Evolutionary conservation across 1,140 invertebrate genomes (phyloP), one percentile per base, ranked within the genome.

Genomic region (Drosophila bipectinata): DNA sequence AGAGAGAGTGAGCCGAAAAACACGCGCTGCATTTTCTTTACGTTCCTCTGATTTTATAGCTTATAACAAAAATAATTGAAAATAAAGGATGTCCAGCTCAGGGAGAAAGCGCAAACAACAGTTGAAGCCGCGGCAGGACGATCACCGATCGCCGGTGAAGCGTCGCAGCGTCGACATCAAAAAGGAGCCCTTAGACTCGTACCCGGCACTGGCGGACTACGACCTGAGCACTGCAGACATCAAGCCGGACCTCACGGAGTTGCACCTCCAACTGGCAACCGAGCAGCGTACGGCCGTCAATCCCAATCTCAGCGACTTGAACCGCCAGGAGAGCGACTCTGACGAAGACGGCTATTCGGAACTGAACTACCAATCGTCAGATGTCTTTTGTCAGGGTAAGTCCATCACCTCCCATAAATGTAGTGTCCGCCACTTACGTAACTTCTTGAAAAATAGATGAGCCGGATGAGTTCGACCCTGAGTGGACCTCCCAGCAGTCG

Each of bases 271-370:
- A 32, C 45, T 82, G 54, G 79, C 69, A 6, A 59, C 47, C 9
- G 59, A 37, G 59, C 62, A 24, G 58, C 61, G 52, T n/a, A 14
- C 18, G 18, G 30, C 32, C 44, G 53, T 14, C 58, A 61, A 9
- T 21, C 28, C n/a, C 5, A 37, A 8, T 26, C 24, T 54, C 8
- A 10, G 8, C 2, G 74, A 81, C 4, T 24, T 78, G 15, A 77
- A 89, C 3, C 24, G 59, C 15, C 80, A 89, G 37, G 76, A 85
- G 61, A 89, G 87, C 47, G 84, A 89, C 32, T 85, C 80, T 1
- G 84, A 89, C 30, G 84, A 89, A 10, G 84, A 89, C 37, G 84
- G 84, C 18, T 89, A 89, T 18, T 90, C 85, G 0, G 84, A 89
- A 18, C 57, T 84, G 0, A 74, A 85, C 30, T 72, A 75, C 34